Conservation (phyloP, 2,888 invertebrate species). For the Sinhomidia bicolor region DNA sequence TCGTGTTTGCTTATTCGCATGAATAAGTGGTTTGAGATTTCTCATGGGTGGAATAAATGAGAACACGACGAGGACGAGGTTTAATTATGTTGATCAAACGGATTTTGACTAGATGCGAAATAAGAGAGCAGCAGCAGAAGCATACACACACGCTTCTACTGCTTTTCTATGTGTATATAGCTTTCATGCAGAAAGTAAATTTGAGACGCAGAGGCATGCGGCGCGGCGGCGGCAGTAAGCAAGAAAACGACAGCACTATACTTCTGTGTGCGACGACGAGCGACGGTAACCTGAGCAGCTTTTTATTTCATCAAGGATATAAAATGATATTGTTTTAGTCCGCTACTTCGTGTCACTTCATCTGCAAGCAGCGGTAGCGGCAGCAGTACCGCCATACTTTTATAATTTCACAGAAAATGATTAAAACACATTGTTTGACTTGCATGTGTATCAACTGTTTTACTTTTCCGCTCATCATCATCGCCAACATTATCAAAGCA, state of each 20-base stretch:
- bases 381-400: too few species aligned
- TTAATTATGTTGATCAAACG: conserved; percentile 68
- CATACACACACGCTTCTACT: not conserved
- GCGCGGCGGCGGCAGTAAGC: too few species aligned
- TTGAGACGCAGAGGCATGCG: too few species aligned
- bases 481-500: not conserved
- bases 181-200: too few species aligned
- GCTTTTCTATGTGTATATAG: too few species aligned
- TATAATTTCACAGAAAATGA: not conserved
- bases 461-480: not conserved
- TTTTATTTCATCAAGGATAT: conserved; percentile 49
- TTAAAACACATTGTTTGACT: not conserved
- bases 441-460: not conserved
- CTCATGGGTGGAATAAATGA: conserved; percentile 68
- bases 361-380: too few species aligned
- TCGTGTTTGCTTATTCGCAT: conserved; percentile 1
- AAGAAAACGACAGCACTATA: too few species aligned
- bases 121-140: not conserved
- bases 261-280: too few species aligned
- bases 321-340: conserved; percentile 38
- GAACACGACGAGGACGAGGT: conserved; percentile 52
- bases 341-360: not conserved
- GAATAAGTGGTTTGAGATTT: conserved; percentile 42
- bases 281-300: conserved; percentile 30
- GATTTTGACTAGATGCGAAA: conserved; percentile 19